phyloP scores from a whole-genome alignment of 2,797 vertebrate genomes.

The Pseudopleuronectes americanus region DNA sequence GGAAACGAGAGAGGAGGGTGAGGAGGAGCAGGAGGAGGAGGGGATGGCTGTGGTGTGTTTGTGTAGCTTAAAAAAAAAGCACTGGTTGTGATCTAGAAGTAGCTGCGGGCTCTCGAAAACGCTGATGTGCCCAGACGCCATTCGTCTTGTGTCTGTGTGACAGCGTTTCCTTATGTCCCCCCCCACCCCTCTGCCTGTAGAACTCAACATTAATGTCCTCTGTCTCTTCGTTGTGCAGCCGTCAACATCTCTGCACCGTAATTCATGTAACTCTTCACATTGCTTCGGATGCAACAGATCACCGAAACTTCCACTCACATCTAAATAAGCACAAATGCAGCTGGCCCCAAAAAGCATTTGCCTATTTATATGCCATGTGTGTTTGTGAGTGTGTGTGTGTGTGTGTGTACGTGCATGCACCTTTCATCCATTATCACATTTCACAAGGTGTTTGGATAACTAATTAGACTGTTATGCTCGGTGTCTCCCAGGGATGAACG shows the following conservation, averaged over 20 bases:
- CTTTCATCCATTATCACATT: constrained; percentile 70
- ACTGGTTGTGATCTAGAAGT: constrained; percentile 39
- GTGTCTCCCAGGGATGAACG: constrained; percentile 60
- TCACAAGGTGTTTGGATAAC: constrained; percentile 73
- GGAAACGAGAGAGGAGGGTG: constrained; percentile 2
- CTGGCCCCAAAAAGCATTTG: constrained; percentile 62
- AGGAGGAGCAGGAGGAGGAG: too few relatives aligned
- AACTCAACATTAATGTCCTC: background rate
- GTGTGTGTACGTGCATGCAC: constrained; percentile 5
- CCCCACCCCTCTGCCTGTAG: background rate
- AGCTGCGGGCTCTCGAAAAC: constrained; percentile 41
- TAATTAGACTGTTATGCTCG: constrained; percentile 63
- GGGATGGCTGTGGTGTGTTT: background rate
- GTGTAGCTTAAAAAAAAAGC: background rate
- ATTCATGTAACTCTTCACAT: constrained; percentile 6
- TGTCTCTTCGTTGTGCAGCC: constrained; percentile 7
- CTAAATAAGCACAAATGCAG: constrained; percentile 45
- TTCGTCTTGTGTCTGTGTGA: constrained; percentile 5
- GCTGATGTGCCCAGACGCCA: constrained; percentile 18
- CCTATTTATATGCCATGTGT: constrained; percentile 39
- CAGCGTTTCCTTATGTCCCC: background rate
- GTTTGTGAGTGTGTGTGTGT: constrained; percentile 1
- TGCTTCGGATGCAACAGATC: constrained; percentile 20
- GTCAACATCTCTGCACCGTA: background rate
- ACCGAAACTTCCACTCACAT: constrained; percentile 10